Evolutionary conservation across 2,888 invertebrate species (phyloP), one percentile per base, ranked within the genome.

Genomic region (Sinhomidia bicolor): DNA sequence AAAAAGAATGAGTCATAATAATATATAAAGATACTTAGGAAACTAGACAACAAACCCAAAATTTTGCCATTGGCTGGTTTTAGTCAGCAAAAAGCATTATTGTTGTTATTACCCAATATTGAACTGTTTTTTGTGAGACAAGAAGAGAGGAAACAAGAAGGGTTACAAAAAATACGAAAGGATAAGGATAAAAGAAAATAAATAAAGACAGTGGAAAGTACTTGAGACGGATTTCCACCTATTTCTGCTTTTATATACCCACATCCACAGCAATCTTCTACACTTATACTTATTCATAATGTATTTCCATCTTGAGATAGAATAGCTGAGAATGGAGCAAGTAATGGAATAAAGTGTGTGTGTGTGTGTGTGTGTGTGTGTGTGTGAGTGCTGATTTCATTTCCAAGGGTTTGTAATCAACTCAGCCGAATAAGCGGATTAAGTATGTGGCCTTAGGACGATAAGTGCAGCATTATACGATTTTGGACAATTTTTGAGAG

Each of bases 381-480:
- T n/a, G n/a, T n/a, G n/a, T n/a, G n/a, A n/a, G n/a, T n/a, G n/a
- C n/a, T 14, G 62, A n/a, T 26, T 62, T 68, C 17, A 36, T 65
- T 68, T 68, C 32, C 4, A 36, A 20, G 68, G 68, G n/a, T 68
- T 51, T n/a, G 26, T 51, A 74, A 74, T 74, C 74, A 74, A 47
- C 74, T 74, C 44, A 74, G 47, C 26, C 47, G 47, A 23, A n/a
- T 74, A 74, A 74, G 74, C 44, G 74, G 74, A 74, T 74, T 74
- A 74, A n/a, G n/a, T 74, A 9, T 20, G 9, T 10, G n/a, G 44
- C 17, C 7, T 4, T 23, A 14, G 71, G 17, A 68, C 4, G 65
- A 32, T 68, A 36, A 68, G 36, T 36, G 6, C 17, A 29, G 44
- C 68, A 68, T 68, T 68, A 68, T 17, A 68, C n/a, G 36, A 36